Conservation (phyloP, 2,113 vertebrate genomes). For the Dromiciops gliroides region DNA sequence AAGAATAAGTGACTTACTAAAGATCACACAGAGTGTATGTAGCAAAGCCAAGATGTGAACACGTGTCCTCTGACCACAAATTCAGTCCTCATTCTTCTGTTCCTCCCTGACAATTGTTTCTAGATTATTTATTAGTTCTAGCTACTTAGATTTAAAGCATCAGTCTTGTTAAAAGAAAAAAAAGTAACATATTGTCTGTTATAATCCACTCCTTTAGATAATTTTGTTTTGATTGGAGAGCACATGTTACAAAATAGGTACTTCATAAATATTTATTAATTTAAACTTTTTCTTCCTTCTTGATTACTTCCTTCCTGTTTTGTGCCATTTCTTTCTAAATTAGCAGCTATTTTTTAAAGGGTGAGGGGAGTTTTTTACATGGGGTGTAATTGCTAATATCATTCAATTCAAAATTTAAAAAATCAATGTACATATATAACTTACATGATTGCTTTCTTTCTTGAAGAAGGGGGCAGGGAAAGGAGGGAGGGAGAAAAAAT, state of each 20-base stretch:
- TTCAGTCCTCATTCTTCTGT: background rate
- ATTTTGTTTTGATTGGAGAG: background rate
- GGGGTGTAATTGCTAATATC: background rate
- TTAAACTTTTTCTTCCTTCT: background rate
- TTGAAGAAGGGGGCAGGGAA: too few relatives aligned
- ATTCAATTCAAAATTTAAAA: too few relatives aligned
- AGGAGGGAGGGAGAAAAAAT: too few relatives aligned
- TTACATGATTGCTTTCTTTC: too few relatives aligned
- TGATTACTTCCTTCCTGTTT: background rate
- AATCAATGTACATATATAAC: too few relatives aligned
- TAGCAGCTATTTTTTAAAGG: background rate
- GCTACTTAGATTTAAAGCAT: too few relatives aligned
- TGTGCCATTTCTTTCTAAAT: too few relatives aligned
- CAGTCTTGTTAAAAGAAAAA: background rate
- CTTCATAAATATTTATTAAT: background rate
- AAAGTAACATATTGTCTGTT: background rate
- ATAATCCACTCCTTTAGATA: background rate
- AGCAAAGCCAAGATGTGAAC: background rate
- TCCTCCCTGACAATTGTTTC: background rate
- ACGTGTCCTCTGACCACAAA: background rate
- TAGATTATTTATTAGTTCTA: too few relatives aligned
- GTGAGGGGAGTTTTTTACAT: accelerated
- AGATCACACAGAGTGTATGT: background rate
- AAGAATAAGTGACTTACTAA: background rate
- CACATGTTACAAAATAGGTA: background rate